phyloP scores from a whole-genome alignment of 1,140 invertebrate species.

The Manduca sexta region DNA sequence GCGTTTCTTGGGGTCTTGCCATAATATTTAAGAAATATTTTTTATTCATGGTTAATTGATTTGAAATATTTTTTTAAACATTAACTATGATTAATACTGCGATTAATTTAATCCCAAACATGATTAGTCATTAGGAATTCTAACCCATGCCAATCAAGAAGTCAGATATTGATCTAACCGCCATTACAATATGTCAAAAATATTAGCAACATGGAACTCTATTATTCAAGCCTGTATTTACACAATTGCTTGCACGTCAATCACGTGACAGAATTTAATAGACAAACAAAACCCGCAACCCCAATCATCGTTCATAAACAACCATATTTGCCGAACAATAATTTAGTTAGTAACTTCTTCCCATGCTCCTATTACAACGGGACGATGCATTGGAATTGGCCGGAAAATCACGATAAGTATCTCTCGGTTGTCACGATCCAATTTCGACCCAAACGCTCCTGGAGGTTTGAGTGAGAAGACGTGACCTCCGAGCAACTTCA shows the following conservation, averaged over 20 bases:
- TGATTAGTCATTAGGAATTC: too few species aligned
- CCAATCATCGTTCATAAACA: constrained; percentile 43
- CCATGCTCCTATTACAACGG: constrained; percentile 60
- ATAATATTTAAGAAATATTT: too few species aligned
- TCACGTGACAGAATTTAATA: constrained; percentile 39
- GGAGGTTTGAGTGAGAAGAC: constrained; percentile 62
- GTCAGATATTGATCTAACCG: too few species aligned
- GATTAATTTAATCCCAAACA: too few species aligned
- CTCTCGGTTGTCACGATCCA: constrained; percentile 66
- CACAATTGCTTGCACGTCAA: constrained; percentile 21
- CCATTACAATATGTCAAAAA: too few species aligned
- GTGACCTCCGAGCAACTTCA: constrained; percentile 52
- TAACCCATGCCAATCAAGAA: too few species aligned
- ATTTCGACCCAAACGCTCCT: constrained; percentile 58
- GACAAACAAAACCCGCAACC: constrained; percentile 33
- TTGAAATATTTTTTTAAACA: too few species aligned
- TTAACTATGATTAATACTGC: too few species aligned
- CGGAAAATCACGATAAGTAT: constrained; percentile 69
- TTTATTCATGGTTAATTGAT: too few species aligned
- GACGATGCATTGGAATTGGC: constrained; percentile 56
- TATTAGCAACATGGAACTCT: too few species aligned
- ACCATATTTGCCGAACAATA: constrained; percentile 61
- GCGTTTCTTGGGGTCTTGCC: too few species aligned
- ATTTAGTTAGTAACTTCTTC: constrained; percentile 48
- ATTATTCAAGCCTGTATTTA: not conserved